phyloP scores from a whole-genome alignment of 2,797 vertebrate genomes.

The Chaenodraco wilsoni region DNA sequence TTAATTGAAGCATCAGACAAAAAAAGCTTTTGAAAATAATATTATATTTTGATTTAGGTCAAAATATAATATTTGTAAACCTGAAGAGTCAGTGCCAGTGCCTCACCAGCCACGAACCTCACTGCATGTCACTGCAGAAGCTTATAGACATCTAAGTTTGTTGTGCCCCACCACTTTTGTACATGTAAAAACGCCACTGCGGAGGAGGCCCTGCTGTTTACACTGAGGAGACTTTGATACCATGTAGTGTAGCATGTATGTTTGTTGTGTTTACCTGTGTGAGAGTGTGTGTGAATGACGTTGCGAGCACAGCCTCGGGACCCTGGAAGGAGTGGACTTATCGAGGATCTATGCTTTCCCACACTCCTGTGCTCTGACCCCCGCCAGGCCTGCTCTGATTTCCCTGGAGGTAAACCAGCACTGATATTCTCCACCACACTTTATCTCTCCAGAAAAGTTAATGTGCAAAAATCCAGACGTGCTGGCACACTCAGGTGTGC shows the following conservation, averaged over 20 bases:
- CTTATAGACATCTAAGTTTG: too few relatives aligned
- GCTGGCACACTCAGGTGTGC: conserved; percentile 50
- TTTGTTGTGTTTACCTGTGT: conserved; percentile 25
- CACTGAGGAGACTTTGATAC: background rate
- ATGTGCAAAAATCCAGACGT: conserved; percentile 62
- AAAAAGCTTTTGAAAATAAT: too few relatives aligned
- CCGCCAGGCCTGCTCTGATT: conserved; percentile 73
- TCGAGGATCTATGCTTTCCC: conserved; percentile 77
- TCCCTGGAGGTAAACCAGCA: conserved; percentile 71
- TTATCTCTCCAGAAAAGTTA: conserved; percentile 60
- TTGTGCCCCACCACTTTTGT: too few relatives aligned
- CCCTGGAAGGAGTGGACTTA: conserved; percentile 60
- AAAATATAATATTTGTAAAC: too few relatives aligned
- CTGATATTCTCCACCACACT: conserved; percentile 64
- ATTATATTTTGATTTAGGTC: too few relatives aligned
- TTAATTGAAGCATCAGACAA: too few relatives aligned
- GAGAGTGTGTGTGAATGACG: conserved; percentile 5
- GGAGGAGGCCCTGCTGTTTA: conserved; percentile 13
- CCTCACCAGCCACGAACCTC: too few relatives aligned
- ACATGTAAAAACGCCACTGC: background rate
- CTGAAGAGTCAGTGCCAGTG: too few relatives aligned
- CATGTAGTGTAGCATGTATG: background rate
- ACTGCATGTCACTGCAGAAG: too few relatives aligned
- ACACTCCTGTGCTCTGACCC: conserved; percentile 70
- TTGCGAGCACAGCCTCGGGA: conserved; percentile 43